A percentile compares a stretch with the other conserved stretches of the same genome.
phyloP scores from a whole-genome alignment of 2,888 invertebrate genomes.

The Cephus sareptanus region DNA sequence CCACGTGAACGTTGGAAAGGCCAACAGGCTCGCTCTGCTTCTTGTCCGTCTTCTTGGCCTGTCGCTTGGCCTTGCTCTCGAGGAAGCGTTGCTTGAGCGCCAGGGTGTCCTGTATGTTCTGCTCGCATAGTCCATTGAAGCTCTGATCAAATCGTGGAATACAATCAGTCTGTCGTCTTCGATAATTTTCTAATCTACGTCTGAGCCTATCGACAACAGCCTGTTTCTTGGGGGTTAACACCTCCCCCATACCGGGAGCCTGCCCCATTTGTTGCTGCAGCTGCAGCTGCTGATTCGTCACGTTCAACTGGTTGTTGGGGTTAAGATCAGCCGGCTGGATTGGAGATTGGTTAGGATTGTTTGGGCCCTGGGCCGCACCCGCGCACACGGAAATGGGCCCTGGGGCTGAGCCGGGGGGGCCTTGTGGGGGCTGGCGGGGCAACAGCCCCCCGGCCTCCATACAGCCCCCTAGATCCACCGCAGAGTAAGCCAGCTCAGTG shows the following conservation, averaged over 20 bases:
- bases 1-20: slow-evolving; percentile 65
- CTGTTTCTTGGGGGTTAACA: slow-evolving; percentile 82
- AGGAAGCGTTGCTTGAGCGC: slow-evolving; percentile 89
- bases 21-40: slow-evolving; percentile 74
- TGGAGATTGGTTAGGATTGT: slow-evolving; percentile 40
- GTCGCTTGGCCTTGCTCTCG: slow-evolving; percentile 90
- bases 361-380: slow-evolving; percentile 44
- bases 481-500: slow-evolving; percentile 68
- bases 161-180: slow-evolving; percentile 86
- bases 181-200: slow-evolving; percentile 88
- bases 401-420: slow-evolving; percentile 70
- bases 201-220: slow-evolving; percentile 87
- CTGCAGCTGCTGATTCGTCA: slow-evolving; percentile 55
- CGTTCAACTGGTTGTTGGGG: slow-evolving; percentile 43
- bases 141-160: slow-evolving; percentile 90
- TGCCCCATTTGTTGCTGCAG: slow-evolving; percentile 65
- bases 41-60: slow-evolving; percentile 81
- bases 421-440: slow-evolving; percentile 75
- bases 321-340: slow-evolving; percentile 49
- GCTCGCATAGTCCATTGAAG: slow-evolving; percentile 88
- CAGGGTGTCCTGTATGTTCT: slow-evolving; percentile 89
- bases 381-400: slow-evolving; percentile 51
- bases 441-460: slow-evolving; percentile 81
- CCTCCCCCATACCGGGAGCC: slow-evolving; percentile 71
- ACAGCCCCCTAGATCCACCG: slow-evolving; percentile 77